Percentiles rank a stretch among this genome's conserved stretches.
phyloP scores from a whole-genome alignment of 2,888 invertebrate species.

The Unio delphinus region DNA sequence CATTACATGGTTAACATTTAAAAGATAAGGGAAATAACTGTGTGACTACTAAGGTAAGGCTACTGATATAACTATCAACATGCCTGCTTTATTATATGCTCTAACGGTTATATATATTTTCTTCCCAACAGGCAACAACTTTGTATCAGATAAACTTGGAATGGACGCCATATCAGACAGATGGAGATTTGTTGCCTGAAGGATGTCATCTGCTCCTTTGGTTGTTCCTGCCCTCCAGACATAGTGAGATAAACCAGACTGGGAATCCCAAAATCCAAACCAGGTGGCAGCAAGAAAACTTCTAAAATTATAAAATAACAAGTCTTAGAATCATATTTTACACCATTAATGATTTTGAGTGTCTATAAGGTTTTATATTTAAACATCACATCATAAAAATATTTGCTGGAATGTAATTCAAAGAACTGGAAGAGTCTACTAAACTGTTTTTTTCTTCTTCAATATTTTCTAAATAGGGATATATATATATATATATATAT shows the following conservation, averaged over 20 bases:
- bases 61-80: background rate
- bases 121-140: no score
- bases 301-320: conserved; percentile 2
- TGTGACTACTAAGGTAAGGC: no score
- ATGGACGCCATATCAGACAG: conserved; percentile 12
- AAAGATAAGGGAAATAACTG: no score
- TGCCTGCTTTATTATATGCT: conserved; percentile 44
- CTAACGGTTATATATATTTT: conserved; percentile 18
- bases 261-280: conserved; percentile 21
- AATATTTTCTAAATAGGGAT: background rate
- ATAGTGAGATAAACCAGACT: conserved; percentile 17
- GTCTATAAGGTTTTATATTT: background rate
- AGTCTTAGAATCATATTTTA: no score
- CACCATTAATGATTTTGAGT: no score
- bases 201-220: conserved; percentile 13
- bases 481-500: no score
- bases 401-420: no score
- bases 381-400: background rate
- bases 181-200: conserved; percentile 11
- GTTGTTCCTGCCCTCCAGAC: conserved; percentile 18
- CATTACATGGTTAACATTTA: no score
- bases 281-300: conserved; percentile 16
- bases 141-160: conserved; percentile 4
- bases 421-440: no score
- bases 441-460: no score